phyloP scores from a whole-genome alignment of 2,888 invertebrate genomes.

The Platerodrilus igneus region DNA sequence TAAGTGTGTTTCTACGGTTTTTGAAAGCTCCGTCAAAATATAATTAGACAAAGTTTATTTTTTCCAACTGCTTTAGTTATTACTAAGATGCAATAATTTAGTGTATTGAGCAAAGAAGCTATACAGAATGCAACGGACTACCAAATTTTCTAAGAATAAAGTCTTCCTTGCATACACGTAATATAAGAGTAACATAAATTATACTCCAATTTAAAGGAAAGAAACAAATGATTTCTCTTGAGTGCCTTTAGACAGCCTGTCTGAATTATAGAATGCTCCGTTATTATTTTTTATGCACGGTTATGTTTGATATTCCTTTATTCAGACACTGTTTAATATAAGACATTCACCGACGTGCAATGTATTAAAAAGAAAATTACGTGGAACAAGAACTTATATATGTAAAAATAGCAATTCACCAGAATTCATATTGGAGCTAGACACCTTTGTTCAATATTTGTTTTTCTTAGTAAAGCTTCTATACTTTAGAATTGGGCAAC shows the following conservation, averaged over 20 bases:
- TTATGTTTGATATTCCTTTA: slow-evolving; percentile 15
- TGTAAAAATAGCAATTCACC: slow-evolving; percentile 12
- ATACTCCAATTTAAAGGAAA: slow-evolving; percentile 23
- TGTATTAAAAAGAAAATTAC: slow-evolving; percentile 17
- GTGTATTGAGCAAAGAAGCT: too few relatives aligned
- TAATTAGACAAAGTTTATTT: too few relatives aligned
- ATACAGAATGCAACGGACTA: too few relatives aligned
- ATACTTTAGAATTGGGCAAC: slow-evolving; percentile 5
- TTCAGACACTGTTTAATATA: slow-evolving; percentile 14
- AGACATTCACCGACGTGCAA: slow-evolving; percentile 18
- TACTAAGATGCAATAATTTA: too few relatives aligned
- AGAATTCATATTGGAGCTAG: slow-evolving; percentile 10
- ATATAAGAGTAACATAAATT: slow-evolving; percentile 23
- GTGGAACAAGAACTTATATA: slow-evolving; percentile 18
- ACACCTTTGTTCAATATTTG: slow-evolving; percentile 1
- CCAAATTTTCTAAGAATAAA: too few relatives aligned
- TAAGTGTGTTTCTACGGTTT: too few relatives aligned
- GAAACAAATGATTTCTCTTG: slow-evolving; percentile 29
- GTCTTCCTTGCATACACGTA: slow-evolving; percentile 20
- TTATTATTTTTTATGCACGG: slow-evolving; percentile 26
- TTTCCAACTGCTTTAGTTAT: too few relatives aligned
- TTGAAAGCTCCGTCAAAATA: too few relatives aligned
- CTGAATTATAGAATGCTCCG: slow-evolving; percentile 28
- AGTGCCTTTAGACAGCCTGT: slow-evolving; percentile 28
- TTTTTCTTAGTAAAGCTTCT: slow-evolving; percentile 3